Percentiles rank a stretch among this genome's conserved stretches.
Evolutionary conservation across 1,140 invertebrate species (phyloP).

Genomic region (Melanaphis sacchari): DNA sequence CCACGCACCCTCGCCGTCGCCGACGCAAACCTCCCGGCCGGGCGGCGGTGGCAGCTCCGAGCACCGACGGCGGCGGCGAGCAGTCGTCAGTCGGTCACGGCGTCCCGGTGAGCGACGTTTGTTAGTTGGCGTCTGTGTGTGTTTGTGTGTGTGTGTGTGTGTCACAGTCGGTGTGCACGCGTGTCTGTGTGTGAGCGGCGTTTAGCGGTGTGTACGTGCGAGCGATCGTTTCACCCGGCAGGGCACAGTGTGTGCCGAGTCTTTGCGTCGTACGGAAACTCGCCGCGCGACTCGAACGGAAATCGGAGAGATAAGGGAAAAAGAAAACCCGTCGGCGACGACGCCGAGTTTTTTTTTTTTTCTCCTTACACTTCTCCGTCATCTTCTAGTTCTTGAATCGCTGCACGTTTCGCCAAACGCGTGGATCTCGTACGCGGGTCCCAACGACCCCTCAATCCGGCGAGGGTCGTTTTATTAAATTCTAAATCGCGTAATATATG

Average conservation of each 20-base stretch:
- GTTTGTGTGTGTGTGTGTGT: not conserved
- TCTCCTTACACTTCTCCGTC: not conserved
- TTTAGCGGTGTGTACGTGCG: not conserved
- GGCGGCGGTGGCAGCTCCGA: slow-evolving; percentile 28
- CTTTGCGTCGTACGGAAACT: not conserved
- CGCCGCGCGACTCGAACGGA: not conserved
- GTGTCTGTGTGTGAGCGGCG: not conserved
- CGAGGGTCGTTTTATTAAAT: slow-evolving; percentile 51
- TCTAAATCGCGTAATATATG: not conserved
- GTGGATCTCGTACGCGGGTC: not conserved
- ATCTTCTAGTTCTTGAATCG: not conserved
- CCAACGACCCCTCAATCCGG: not conserved
- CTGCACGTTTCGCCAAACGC: not conserved
- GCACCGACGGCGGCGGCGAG: not conserved
- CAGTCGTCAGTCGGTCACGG: slow-evolving; percentile 52
- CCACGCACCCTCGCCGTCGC: not conserved
- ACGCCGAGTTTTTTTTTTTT: not conserved
- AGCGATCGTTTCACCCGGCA: not conserved
- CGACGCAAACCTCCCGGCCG: slow-evolving; percentile 38
- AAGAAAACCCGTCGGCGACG: not conserved
- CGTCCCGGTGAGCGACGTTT: slow-evolving; percentile 46
- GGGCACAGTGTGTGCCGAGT: slow-evolving; percentile 6
- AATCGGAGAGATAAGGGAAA: not conserved
- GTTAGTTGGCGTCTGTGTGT: not conserved
- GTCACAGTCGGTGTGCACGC: not conserved